These are phyloP conservation scores for Labeo catla DNA, from an alignment of 2,113 vertebrate genomes.

Conservation along the genomic window DNA sequence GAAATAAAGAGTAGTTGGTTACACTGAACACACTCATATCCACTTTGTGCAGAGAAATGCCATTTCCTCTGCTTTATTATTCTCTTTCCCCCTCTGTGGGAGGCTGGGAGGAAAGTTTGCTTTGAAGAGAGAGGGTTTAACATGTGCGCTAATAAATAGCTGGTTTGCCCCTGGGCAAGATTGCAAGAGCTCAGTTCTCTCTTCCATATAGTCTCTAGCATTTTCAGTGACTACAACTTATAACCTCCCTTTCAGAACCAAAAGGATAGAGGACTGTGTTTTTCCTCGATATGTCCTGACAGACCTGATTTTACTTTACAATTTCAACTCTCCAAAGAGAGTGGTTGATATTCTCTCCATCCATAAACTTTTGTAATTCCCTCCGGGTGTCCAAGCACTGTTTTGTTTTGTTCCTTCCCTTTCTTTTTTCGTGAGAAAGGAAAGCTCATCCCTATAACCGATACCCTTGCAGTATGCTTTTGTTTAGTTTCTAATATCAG, in stretches of 20 bases:
- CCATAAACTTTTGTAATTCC: slow-evolving; percentile 49
- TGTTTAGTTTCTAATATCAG: slow-evolving; percentile 1
- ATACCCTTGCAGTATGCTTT: background rate
- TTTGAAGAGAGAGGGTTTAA: slow-evolving; percentile 47
- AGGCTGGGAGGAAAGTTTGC: slow-evolving; percentile 46
- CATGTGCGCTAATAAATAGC: slow-evolving; percentile 44
- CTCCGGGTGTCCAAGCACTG: slow-evolving; percentile 28
- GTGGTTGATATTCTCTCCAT: slow-evolving; percentile 18
- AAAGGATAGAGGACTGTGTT: slow-evolving; percentile 7
- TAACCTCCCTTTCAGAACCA: slow-evolving; percentile 11
- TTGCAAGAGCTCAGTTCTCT: slow-evolving; percentile 29
- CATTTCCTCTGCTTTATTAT: slow-evolving; percentile 44
- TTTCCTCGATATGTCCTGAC: slow-evolving; percentile 3
- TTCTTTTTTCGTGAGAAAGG: slow-evolving; percentile 34
- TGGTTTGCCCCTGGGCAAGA: slow-evolving; percentile 21
- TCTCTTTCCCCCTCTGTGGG: slow-evolving; percentile 42
- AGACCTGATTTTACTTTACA: slow-evolving; percentile 31
- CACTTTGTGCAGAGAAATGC: slow-evolving; percentile 34
- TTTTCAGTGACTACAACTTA: slow-evolving; percentile 16
- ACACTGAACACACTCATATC: slow-evolving; percentile 32
- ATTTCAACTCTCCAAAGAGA: slow-evolving; percentile 10
- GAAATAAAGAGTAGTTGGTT: slow-evolving; percentile 23
- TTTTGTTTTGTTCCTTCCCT: slow-evolving; percentile 26
- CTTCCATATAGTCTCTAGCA: slow-evolving; percentile 15
- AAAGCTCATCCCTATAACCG: slow-evolving; percentile 16